These are phyloP conservation scores for Oncopeltus fasciatus DNA, from an alignment of 1,140 invertebrate species.

Conservation along the genomic window DNA sequence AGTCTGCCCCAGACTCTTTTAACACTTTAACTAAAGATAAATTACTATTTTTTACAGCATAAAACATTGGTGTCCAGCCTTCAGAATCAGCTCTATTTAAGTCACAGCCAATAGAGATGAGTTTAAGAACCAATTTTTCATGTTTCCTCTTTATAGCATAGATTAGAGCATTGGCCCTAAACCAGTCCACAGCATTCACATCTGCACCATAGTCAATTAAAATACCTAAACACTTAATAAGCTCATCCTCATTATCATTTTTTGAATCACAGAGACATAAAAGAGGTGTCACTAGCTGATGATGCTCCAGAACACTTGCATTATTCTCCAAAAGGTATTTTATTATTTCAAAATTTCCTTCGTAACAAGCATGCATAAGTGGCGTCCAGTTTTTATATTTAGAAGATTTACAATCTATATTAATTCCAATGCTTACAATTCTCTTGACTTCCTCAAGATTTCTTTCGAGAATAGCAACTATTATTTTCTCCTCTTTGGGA, in stretches of 20 bases:
- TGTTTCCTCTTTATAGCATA: constrained; percentile 33
- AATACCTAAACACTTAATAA: constrained; percentile 12
- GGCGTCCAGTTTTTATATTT: constrained; percentile 30
- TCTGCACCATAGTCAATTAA: constrained; percentile 12
- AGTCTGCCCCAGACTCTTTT: constrained; percentile 29
- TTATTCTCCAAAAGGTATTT: constrained; percentile 27
- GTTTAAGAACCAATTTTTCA: constrained; percentile 28
- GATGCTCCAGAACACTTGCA: background rate
- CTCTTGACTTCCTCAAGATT: constrained; percentile 11
- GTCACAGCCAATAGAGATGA: constrained; percentile 28
- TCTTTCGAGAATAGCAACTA: background rate
- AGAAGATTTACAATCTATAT: constrained; percentile 30
- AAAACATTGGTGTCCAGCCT: constrained; percentile 34
- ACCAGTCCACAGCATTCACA: constrained; percentile 30
- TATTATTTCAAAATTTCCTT: constrained; percentile 30
- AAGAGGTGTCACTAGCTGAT: constrained; percentile 7
- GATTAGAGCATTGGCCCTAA: constrained; percentile 34
- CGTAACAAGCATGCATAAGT: constrained; percentile 33
- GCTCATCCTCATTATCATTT: constrained; percentile 3
- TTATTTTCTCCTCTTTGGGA: background rate
- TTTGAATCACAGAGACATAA: constrained; percentile 15
- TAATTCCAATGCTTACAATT: constrained; percentile 24
- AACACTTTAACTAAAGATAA: constrained; percentile 31
- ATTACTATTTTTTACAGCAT: constrained; percentile 33
- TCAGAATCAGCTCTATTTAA: constrained; percentile 33